Base-by-base conservation (phyloP, 1,140 invertebrate genomes). In the Centruroides sculpturatus region DNA sequence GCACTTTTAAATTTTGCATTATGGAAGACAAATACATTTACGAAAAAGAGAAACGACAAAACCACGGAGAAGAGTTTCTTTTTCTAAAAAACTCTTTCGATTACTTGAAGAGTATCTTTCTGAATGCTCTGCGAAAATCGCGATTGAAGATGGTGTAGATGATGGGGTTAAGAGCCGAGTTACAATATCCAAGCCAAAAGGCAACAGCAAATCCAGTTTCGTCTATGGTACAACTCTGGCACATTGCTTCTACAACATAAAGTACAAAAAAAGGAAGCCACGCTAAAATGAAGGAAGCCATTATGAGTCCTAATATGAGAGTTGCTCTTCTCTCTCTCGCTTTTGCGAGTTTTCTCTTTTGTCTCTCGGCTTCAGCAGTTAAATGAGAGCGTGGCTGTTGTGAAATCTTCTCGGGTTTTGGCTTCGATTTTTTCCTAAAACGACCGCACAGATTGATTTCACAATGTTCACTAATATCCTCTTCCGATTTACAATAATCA, bases 61-160 rank as follows among this genome's bases (percentile, higher is more conserved):
- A 41, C 41, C 41, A 41, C 41, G 41, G 41, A 41, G 41, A 8
- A 41, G 41, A 41, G 41, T 41, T 2, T 41, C 5, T 41, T 8
- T 41, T 41, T 41, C 41, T 41, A 8, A 41, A n/a, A 41, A 8
- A 41, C 5, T 41, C 41, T 8, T 41, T 41, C 41, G 41, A 41
- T 41, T 41, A 41, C 8, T 41, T 41, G 41, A 41, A 41, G 41
- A 41, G 41, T 41, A 41, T 41, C 41, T 41, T 41, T 41, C 41
- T 82, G 74, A 98, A 99, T 10, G 94, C 93, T 69, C 87, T 82
- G 60, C 94, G 82, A 76, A 99, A 99, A 77, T 99, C 96, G 76
- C 96, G 91, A 76, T 99, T 98, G 78, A 98, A 98, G 69, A 98
- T 96, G 54, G 93, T 97, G 76, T 98, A 98, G 66, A 98, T 97